These are phyloP conservation scores for Petrocephalus microphthalmus DNA, from an alignment of 2,113 vertebrate genomes.

Conservation along the genomic window DNA sequence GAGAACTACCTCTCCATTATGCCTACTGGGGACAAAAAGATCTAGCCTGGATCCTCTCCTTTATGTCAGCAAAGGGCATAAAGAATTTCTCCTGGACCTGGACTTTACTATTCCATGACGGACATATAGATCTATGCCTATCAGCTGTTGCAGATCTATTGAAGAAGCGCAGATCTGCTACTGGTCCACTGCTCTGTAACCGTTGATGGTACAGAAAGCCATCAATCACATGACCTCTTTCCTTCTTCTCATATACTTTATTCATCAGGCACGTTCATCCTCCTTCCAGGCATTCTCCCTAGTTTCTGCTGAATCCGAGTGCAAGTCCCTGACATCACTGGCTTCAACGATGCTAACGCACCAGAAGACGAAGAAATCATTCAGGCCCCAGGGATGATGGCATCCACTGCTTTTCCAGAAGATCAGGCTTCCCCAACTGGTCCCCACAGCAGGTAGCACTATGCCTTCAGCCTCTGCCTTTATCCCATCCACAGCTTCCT, in stretches of 20 bases:
- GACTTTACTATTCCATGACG: neutral
- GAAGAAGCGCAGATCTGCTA: neutral
- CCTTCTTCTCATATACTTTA: neutral
- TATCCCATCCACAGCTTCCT: slow-evolving; percentile 84
- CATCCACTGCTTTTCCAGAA: neutral
- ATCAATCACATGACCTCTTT: neutral
- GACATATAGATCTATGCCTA: neutral
- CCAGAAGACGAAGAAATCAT: neutral
- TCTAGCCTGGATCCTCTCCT: neutral
- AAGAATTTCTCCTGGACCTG: neutral
- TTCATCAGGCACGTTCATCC: neutral
- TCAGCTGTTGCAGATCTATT: neutral
- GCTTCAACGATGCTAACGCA: neutral
- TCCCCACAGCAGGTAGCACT: neutral
- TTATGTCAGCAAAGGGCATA: neutral
- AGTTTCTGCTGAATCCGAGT: neutral
- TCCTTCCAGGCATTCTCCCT: neutral
- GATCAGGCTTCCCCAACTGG: neutral
- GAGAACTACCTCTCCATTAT: neutral
- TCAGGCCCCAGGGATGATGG: neutral
- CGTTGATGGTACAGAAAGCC: neutral
- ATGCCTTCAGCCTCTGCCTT: neutral
- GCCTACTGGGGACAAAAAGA: neutral
- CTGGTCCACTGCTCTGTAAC: neutral
- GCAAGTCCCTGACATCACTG: neutral